Base-by-base conservation (phyloP, 1,140 invertebrate genomes). In the Zeugodacus cucurbitae region DNA sequence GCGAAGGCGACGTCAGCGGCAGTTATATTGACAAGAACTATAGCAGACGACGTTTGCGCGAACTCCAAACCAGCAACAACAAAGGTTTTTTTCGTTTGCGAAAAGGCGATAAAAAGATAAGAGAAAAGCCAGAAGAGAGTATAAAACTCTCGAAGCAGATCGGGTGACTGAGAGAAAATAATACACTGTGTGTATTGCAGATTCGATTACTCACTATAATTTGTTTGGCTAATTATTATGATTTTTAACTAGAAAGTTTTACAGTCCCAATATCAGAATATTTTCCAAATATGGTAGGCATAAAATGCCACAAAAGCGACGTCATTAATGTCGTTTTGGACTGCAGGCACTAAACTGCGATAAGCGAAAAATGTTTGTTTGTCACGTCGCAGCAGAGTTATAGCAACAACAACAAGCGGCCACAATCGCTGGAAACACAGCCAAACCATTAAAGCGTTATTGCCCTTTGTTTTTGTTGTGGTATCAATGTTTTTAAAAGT, bases 41-140 rank as follows among this genome's bases (percentile, higher is more conserved):
- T 26, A 29, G 74, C 34, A 32, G 17, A 22, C 34, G 34, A 82
- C n/a, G 74, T 54, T 48, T 82, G 74, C 41, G 74, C 74, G 74
- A 54, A 82, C 74, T 48, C 74, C 44, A 82, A 48, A 82, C 5
- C 34, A 48, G 41, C 74, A 82, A 82, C 74, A 48, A 82, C 41
- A 82, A 82, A 82, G 34, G 67, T 37, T 74, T 44, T 17, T 54
- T 22, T 41, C 7, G 74, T 14, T 48, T 48, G 74, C 74, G 44
- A 82, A 82, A 82, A 82, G n/a, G 5, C 22, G 29, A 29, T 11
- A 82, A n/a, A 48, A 82, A 82, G 26, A 82, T 48, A 82, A 82
- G 41, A 48, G 34, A 48, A n/a, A 82, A 48, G 8, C n/a, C 10
- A 26, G 41, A 82, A 82, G 41, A 82, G 41, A 29, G 41, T 7